Conservation (phyloP, 2,797 vertebrate genomes). For the Myripristis jacobus region DNA sequence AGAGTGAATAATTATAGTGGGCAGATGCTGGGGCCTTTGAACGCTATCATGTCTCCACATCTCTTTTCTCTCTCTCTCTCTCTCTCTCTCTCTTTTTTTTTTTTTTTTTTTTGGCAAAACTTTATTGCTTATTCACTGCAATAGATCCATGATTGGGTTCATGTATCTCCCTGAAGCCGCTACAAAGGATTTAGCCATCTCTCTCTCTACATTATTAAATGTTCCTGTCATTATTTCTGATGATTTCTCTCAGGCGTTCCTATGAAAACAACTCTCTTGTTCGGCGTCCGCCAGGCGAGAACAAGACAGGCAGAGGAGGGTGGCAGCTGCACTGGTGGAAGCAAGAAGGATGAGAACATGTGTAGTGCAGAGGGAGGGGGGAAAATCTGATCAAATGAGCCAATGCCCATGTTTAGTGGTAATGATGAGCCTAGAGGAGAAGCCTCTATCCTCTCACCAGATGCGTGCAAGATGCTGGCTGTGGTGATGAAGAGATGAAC, state of each 20-base stretch:
- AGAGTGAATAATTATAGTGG: conserved; percentile 22
- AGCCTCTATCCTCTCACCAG: conserved; percentile 52
- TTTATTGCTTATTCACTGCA: conserved; percentile 44
- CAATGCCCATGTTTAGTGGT: conserved; percentile 59
- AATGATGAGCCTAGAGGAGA: conserved; percentile 73
- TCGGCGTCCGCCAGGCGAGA: conserved; percentile 42
- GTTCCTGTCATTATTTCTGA: conserved; percentile 62
- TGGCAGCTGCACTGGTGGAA: conserved; percentile 23
- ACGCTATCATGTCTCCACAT: conserved; percentile 21
- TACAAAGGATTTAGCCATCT: conserved; percentile 44
- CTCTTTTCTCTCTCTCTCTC: too few relatives aligned
- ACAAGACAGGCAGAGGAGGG: conserved; percentile 30
- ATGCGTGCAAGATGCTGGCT: conserved; percentile 61
- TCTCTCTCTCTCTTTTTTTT: too few relatives aligned
- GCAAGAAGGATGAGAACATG: conserved; percentile 41
- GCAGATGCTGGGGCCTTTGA: conserved; percentile 15
- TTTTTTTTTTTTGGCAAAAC: neutral
- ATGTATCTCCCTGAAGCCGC: conserved; percentile 30
- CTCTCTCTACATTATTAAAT: conserved; percentile 52
- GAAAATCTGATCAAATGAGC: conserved; percentile 72
- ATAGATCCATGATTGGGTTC: conserved; percentile 34
- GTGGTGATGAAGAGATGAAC: conserved; percentile 67
- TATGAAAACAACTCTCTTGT: conserved; percentile 65
- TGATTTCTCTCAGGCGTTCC: conserved; percentile 56
- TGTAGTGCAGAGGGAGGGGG: conserved; percentile 39